These are phyloP conservation scores for Carabus problematicus DNA, from an alignment of 2,888 invertebrate species.

Conservation along the genomic window DNA sequence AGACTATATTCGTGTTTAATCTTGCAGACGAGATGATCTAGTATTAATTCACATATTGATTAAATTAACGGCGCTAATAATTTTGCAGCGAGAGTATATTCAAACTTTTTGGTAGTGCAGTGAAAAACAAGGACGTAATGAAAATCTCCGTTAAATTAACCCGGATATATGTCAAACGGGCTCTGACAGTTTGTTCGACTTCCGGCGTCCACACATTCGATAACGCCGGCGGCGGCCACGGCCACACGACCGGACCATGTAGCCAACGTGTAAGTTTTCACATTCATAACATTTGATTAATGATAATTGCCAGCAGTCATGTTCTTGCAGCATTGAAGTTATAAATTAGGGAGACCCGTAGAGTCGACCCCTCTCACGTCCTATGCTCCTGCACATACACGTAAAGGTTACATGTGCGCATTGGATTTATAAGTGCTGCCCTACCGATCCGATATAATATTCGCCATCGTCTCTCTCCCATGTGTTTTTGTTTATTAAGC, in stretches of 20 bases:
- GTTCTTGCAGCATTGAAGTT: slow-evolving; percentile 34
- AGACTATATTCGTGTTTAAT: too few relatives aligned
- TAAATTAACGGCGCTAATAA: too few relatives aligned
- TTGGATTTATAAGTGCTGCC: slow-evolving; percentile 37
- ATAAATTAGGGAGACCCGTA: slow-evolving; percentile 37
- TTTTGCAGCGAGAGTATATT: too few relatives aligned
- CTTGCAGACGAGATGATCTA: too few relatives aligned
- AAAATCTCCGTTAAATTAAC: too few relatives aligned
- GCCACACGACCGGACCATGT: slow-evolving; percentile 8
- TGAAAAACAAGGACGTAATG: too few relatives aligned
- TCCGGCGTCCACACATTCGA: neutral
- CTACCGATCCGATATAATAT: slow-evolving; percentile 15
- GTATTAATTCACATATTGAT: too few relatives aligned
- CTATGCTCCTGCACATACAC: neutral
- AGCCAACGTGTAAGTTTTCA: slow-evolving; percentile 34
- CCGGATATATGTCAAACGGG: too few relatives aligned
- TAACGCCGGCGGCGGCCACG: slow-evolving; percentile 7
- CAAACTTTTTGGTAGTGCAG: too few relatives aligned
- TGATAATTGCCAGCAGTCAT: slow-evolving; percentile 37
- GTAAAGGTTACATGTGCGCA: slow-evolving; percentile 3
- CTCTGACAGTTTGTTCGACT: too few relatives aligned
- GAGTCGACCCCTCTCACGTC: slow-evolving; percentile 9
- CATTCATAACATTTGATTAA: slow-evolving; percentile 43
- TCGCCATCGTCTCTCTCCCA: neutral
- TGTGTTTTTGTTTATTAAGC: slow-evolving; percentile 38